Evolutionary conservation across 2,888 invertebrate genomes (phyloP).

Genomic region (Noctua comes): DNA sequence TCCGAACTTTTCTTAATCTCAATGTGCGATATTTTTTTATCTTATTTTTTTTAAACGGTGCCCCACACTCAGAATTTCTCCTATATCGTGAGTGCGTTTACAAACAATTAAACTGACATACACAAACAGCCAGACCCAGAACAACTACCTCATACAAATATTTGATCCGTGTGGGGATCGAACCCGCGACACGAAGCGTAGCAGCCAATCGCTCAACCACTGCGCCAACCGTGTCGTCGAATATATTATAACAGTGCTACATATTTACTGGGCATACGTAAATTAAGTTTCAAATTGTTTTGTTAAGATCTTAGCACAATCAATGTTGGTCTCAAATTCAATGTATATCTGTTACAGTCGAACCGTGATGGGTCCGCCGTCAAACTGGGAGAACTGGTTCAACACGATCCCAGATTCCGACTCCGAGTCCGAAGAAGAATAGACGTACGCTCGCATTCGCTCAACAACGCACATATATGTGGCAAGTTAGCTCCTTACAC

Average conservation of each 20-base stretch:
- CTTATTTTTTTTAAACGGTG: no score
- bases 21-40: neutral
- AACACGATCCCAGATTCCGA: slow-evolving; percentile 91
- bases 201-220: no score
- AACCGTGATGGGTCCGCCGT: slow-evolving; percentile 85
- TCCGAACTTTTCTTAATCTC: neutral
- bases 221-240: no score
- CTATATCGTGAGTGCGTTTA: no score
- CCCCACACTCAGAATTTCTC: no score
- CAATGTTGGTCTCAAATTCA: neutral
- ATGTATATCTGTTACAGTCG: slow-evolving; percentile 76
- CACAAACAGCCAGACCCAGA: no score
- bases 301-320: neutral
- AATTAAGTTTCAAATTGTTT: neutral
- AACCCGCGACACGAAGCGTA: no score
- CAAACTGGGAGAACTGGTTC: slow-evolving; percentile 91
- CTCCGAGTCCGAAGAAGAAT: slow-evolving; percentile 86
- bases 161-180: no score
- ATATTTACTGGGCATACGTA: neutral
- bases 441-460: slow-evolving; percentile 24
- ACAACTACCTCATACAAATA: no score
- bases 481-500: slow-evolving; percentile 6
- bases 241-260: neutral
- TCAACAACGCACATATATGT: slow-evolving; percentile 46
- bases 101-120: no score